phyloP scores from a whole-genome alignment of 2,113 vertebrate genomes.

The Tricholaema leucomelas region DNA sequence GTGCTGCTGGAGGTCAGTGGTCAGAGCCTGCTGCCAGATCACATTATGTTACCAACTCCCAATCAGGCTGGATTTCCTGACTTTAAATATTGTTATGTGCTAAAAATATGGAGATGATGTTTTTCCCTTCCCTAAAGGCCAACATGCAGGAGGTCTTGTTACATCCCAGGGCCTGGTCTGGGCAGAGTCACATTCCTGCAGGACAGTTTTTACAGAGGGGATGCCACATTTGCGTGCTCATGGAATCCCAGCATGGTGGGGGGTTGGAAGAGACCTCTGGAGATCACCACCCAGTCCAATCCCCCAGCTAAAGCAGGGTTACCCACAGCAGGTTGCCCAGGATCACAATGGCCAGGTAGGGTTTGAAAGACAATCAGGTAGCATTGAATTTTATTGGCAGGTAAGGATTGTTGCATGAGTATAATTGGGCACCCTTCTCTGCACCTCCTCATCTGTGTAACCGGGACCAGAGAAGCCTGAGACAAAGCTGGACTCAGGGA shows the following conservation, averaged over 20 bases:
- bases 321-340: no score
- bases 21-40: neutral
- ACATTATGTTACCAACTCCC: neutral
- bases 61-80: neutral
- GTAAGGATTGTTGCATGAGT: neutral
- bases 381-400: no score
- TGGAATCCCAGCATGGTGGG: no score
- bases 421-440: fast-evolving
- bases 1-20: neutral
- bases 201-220: neutral
- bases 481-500: neutral
- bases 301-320: no score
- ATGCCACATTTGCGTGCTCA: neutral
- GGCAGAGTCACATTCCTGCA: neutral
- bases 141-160: neutral
- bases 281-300: no score
- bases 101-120: neutral
- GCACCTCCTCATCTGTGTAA: fast-evolving
- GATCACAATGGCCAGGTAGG: no score
- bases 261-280: no score
- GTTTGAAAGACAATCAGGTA: no score
- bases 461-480: neutral
- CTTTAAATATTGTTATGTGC: neutral
- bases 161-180: neutral
- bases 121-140: neutral